Conservation (phyloP, 2,113 vertebrate species). For the Atractosteus spatula region DNA sequence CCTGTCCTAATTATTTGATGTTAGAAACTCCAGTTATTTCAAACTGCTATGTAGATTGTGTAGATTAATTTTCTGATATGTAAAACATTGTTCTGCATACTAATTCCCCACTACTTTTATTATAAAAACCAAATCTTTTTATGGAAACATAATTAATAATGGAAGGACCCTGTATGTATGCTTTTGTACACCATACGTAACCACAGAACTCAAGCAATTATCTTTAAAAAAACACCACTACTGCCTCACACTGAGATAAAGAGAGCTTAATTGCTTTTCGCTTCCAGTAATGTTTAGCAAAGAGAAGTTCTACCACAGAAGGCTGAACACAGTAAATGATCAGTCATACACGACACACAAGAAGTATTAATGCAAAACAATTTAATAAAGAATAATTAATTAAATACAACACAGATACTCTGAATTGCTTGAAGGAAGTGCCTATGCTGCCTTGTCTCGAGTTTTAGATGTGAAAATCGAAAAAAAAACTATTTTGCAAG, state of each 20-base stretch:
- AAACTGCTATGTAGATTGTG: slow-evolving; percentile 70
- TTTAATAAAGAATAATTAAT: too few species aligned
- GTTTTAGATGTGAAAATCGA: too few species aligned
- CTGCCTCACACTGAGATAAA: slow-evolving; percentile 38
- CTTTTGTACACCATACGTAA: slow-evolving; percentile 56
- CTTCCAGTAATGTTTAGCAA: slow-evolving; percentile 45
- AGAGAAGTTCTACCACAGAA: slow-evolving; percentile 25
- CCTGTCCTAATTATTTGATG: slow-evolving; percentile 64
- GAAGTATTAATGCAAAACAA: too few species aligned
- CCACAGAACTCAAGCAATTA: slow-evolving; percentile 60
- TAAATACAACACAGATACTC: too few species aligned
- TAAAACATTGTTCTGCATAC: slow-evolving; percentile 70
- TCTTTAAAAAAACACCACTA: slow-evolving; percentile 44
- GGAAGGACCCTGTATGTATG: slow-evolving; percentile 27
- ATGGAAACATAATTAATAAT: slow-evolving; percentile 56
- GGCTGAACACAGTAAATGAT: slow-evolving; percentile 25
- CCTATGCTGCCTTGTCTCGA: too few species aligned
- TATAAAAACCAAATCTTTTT: slow-evolving; percentile 58
- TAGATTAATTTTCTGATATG: slow-evolving; percentile 77
- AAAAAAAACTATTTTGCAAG: too few species aligned
- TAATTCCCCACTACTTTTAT: slow-evolving; percentile 63
- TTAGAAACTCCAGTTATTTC: slow-evolving; percentile 61
- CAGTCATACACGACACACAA: background rate
- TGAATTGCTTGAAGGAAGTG: too few species aligned
- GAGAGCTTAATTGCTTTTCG: slow-evolving; percentile 48